Base-by-base conservation (phyloP, 2,113 vertebrate genomes). In the Prochilodus magdalenae region DNA sequence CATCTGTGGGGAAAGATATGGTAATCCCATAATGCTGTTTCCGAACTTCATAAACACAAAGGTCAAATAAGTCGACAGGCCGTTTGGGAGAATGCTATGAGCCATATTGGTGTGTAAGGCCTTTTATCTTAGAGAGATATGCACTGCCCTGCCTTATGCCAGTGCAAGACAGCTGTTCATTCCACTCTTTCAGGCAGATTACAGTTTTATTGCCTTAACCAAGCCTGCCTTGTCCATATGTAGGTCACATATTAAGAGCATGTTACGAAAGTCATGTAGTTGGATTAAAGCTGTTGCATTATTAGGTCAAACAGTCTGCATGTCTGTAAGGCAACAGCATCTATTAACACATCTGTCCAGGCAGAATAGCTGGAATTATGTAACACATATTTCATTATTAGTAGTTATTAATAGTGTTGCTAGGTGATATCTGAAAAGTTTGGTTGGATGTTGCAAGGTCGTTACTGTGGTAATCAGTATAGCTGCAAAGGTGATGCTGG, bases 61-160 rank as follows among this genome's bases (percentile, higher is more conserved):
- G 49, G 18, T 73, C 33, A 55, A 73, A 60, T 60, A 36, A 47
- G 14, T 27, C 27, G 59, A 14, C 22, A 40, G 33, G 26, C 22
- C 7, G 14, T 1, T 36, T 60, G 33, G 55, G n/a, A 26, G 55
- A 63, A 47, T 75, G 22, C 20, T 24, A 16, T 75, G 11, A 75
- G n/a, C 20, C 51, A 24, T 62, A 26, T 75, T 16, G 20, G 13
- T 27, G 36, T 49, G 16, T 47, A 63, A 63, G n/a, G 36, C 12
- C 10, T 15, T 74, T 84, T 80, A 75, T 80, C 73, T 53, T 26
- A 69, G 47, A 72, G 24, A 80, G 44, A 22, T 27, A 30, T 74
- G 11, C 49, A 73, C 49, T 47, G 55, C n/a, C 44, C 73, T 73
- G 67, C 16, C 66, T 81, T 66, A 76, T 71, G 47, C 55, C 51